These are phyloP conservation scores for Neoscelio sp. DNA, from an alignment of 2,888 invertebrate genomes.

Conservation along the genomic window DNA sequence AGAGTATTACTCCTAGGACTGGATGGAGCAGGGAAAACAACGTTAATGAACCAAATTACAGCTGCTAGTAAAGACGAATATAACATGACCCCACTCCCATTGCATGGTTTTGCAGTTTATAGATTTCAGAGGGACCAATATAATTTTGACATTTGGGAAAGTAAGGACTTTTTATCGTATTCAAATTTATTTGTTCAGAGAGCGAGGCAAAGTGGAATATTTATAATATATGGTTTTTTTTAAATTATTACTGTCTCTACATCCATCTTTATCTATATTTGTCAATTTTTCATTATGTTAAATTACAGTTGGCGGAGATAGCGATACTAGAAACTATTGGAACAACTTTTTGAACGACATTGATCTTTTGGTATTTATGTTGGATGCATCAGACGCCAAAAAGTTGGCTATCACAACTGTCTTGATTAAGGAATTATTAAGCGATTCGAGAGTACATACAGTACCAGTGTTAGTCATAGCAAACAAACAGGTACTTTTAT, in stretches of 20 bases:
- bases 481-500: conserved; percentile 80
- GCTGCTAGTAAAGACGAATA: conserved; percentile 74
- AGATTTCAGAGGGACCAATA: conserved; percentile 76
- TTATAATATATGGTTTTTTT: neutral
- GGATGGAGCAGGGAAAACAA: conserved; percentile 81
- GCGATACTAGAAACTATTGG: conserved; percentile 80
- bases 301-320: conserved; percentile 79
- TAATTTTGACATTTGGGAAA: conserved; percentile 81
- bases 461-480: conserved; percentile 82
- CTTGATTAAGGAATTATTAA: conserved; percentile 80
- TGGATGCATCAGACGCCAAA: conserved; percentile 80
- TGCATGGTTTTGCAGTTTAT: conserved; percentile 80
- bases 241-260: neutral
- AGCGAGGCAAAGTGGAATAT: neutral
- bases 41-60: conserved; percentile 80
- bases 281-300: conserved; percentile 15
- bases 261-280: neutral
- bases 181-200: conserved; percentile 1
- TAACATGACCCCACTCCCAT: conserved; percentile 74
- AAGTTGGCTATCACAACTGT: conserved; percentile 78
- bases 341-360: conserved; percentile 81
- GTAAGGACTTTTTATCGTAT: conserved; percentile 71
- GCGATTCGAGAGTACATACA: conserved; percentile 80
- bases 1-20: conserved; percentile 81
- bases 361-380: conserved; percentile 82